Evolutionary conservation across 2,888 invertebrate genomes (phyloP).

Genomic region (Phortica magna): DNA sequence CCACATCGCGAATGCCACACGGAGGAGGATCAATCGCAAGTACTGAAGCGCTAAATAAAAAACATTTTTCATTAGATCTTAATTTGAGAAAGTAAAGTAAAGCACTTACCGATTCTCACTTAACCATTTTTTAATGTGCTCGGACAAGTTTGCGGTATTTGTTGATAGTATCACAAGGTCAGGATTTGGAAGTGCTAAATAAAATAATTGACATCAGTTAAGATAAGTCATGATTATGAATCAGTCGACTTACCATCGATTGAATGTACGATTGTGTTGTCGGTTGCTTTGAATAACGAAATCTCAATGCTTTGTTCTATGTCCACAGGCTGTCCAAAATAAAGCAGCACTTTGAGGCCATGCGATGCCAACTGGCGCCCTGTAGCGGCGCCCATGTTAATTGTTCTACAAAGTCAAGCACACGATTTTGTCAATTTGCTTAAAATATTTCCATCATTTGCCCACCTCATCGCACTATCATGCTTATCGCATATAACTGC

Average conservation of each 20-base stretch:
- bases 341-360: conserved; percentile 85
- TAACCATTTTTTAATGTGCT: conserved; percentile 83
- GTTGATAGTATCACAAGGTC: conserved; percentile 78
- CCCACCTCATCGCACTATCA: conserved; percentile 55
- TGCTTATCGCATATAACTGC: conserved; percentile 83
- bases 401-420: conserved; percentile 75
- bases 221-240: neutral
- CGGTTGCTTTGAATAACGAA: conserved; percentile 83
- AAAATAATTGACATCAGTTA: no score
- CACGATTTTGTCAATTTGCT: conserved; percentile 80
- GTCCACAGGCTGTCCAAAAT: conserved; percentile 79
- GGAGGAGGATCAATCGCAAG: conserved; percentile 88
- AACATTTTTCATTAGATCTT: neutral
- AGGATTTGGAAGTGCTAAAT: conserved; percentile 77
- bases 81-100: neutral
- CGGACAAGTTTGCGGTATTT: conserved; percentile 76
- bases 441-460: neutral
- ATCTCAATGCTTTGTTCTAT: conserved; percentile 81
- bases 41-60: conserved; percentile 81
- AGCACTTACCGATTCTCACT: conserved; percentile 80
- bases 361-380: conserved; percentile 90
- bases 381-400: conserved; percentile 85
- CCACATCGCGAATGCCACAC: conserved; percentile 81
- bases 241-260: conserved; percentile 73
- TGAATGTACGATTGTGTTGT: conserved; percentile 80